Conservation (phyloP, 2,888 invertebrate genomes). For the Cybosia mesomella region DNA sequence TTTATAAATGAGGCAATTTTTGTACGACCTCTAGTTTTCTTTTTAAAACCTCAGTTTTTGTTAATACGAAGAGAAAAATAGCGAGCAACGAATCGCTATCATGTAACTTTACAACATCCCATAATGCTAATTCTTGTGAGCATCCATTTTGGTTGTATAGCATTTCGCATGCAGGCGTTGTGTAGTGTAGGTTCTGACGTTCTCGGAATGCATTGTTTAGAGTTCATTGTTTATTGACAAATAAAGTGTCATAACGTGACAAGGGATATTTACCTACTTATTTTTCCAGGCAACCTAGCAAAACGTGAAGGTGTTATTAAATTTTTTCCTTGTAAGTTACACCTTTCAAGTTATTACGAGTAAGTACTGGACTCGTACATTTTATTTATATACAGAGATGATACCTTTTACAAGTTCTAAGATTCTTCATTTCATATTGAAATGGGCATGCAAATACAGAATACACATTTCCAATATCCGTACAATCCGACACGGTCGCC, state of each 20-base stretch:
- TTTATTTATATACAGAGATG: background rate
- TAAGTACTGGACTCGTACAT: background rate
- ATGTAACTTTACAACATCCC: too few species aligned
- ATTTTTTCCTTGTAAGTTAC: background rate
- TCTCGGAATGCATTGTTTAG: constrained; percentile 14
- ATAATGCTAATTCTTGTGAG: background rate
- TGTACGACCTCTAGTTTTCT: too few species aligned
- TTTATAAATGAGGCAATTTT: too few species aligned
- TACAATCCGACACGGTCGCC: too few species aligned
- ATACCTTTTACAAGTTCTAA: too few species aligned
- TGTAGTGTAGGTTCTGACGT: background rate
- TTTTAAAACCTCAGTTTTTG: too few species aligned
- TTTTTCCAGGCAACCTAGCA: constrained; percentile 8
- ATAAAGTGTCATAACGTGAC: background rate
- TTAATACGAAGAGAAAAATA: too few species aligned
- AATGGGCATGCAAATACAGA: too few species aligned
- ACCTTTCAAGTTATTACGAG: background rate
- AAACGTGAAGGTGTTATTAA: background rate
- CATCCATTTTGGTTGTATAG: constrained; percentile 6
- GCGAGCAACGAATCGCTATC: too few species aligned
- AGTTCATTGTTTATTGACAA: constrained; percentile 15
- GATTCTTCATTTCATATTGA: too few species aligned
- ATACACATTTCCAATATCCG: too few species aligned
- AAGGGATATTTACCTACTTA: constrained; percentile 10
- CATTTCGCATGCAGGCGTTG: constrained; percentile 5